Evolutionary conservation across 2,113 vertebrate genomes (phyloP).

Genomic region (Tyto alba): DNA sequence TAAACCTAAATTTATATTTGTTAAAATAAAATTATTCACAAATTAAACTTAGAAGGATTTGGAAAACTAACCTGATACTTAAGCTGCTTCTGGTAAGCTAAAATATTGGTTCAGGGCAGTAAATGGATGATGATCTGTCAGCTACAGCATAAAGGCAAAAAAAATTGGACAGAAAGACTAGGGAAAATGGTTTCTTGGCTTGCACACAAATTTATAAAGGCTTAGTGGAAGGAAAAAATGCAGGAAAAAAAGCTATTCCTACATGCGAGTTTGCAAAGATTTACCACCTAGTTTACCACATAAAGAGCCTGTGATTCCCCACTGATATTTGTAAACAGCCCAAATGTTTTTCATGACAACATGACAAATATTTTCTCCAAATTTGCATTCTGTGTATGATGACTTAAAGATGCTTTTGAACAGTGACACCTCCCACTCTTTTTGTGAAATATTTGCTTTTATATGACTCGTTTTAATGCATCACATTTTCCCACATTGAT

Average conservation of each 20-base stretch:
- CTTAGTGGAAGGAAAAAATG: neutral
- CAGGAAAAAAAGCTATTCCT: neutral
- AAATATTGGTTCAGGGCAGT: neutral
- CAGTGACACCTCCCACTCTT: neutral
- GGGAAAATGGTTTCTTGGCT: neutral
- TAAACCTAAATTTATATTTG: neutral
- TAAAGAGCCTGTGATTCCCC: neutral
- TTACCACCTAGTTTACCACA: neutral
- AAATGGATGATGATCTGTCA: neutral
- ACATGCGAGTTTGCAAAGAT: neutral
- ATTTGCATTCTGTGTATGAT: neutral
- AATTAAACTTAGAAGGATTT: neutral
- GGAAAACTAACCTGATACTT: neutral
- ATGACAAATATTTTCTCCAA: neutral
- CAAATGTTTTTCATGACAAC: neutral
- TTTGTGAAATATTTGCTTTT: constrained; percentile 18
- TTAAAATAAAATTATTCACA: neutral
- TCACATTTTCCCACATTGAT: neutral
- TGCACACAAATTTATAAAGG: neutral
- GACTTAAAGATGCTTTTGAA: neutral
- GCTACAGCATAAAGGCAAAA: neutral
- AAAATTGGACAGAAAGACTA: neutral
- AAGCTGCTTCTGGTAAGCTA: neutral
- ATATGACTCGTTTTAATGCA: neutral
- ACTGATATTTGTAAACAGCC: neutral